These are phyloP conservation scores for Arbacia lixula DNA, from an alignment of 53 echinoderm and acorn worm species.

Conservation along the genomic window DNA sequence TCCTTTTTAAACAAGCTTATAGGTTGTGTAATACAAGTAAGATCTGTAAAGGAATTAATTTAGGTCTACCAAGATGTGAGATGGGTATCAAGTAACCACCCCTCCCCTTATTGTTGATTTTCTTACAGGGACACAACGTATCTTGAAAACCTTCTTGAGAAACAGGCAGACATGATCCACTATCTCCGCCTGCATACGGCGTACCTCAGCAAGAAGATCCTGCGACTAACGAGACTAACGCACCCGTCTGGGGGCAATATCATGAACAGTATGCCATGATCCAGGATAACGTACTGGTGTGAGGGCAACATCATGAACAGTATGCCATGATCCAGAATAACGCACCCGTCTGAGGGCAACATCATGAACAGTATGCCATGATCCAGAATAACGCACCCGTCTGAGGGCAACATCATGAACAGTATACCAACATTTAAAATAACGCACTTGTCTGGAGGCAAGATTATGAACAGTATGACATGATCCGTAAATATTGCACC, in stretches of 20 bases:
- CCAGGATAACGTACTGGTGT: neutral
- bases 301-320: no score
- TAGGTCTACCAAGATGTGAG: no score
- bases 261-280: slow-evolving; percentile 54
- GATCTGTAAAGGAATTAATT: no score
- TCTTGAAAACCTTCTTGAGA: slow-evolving; percentile 85
- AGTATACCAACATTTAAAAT: slow-evolving; percentile 63
- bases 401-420: slow-evolving; percentile 76
- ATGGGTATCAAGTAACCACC: neutral
- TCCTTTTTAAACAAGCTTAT: no score
- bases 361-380: slow-evolving; percentile 60
- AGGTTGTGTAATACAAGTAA: no score
- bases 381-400: no score
- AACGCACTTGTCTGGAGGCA: slow-evolving; percentile 54
- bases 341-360: slow-evolving; percentile 58
- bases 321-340: no score
- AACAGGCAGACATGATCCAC: slow-evolving; percentile 96
- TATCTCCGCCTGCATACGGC: slow-evolving; percentile 88
- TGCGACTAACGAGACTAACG: slow-evolving; percentile 61
- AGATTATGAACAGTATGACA: slow-evolving; percentile 56
- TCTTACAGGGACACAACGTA: slow-evolving; percentile 77
- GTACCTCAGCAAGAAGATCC: slow-evolving; percentile 81
- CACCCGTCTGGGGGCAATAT: slow-evolving; percentile 58
- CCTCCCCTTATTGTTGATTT: neutral
- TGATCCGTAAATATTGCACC: neutral